A percentile compares a stretch with the other conserved stretches of the same genome.
phyloP scores from a whole-genome alignment of 2,888 invertebrate species.

The Xestoiulus laeticollis region DNA sequence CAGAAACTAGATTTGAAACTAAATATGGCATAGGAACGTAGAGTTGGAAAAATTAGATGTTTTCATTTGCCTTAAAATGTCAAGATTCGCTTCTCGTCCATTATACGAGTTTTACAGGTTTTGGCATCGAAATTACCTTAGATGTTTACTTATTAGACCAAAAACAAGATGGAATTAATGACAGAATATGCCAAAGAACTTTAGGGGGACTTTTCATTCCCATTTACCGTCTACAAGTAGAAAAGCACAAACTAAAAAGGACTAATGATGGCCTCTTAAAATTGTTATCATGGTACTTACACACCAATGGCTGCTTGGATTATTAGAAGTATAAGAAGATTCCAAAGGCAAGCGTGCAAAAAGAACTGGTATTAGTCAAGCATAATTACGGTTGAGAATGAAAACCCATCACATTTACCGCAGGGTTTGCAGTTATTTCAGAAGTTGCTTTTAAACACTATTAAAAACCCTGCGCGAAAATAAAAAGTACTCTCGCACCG shows the following conservation, averaged over 20 bases:
- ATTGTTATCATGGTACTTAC: constrained; percentile 10
- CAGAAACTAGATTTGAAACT: too few relatives aligned
- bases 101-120: too few relatives aligned
- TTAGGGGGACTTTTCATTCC: neutral
- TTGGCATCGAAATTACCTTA: too few relatives aligned
- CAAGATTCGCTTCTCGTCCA: too few relatives aligned
- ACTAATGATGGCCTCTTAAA: neutral
- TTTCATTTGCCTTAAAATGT: too few relatives aligned
- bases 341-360: constrained; percentile 35
- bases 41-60: too few relatives aligned
- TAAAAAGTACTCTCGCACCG: neutral
- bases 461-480: neutral
- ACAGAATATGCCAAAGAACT: too few relatives aligned
- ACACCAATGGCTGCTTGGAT: constrained; percentile 1
- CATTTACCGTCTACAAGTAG: neutral
- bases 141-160: too few relatives aligned
- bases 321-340: constrained; percentile 34
- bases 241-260: neutral
- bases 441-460: neutral
- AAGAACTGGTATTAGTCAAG: constrained; percentile 34
- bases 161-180: too few relatives aligned
- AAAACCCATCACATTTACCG: neutral
- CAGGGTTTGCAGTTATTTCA: neutral
- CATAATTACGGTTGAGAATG: neutral
- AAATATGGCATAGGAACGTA: too few relatives aligned